These are phyloP conservation scores for Sympetrum striolatum DNA, from an alignment of 2,888 invertebrate genomes.

Conservation along the genomic window DNA sequence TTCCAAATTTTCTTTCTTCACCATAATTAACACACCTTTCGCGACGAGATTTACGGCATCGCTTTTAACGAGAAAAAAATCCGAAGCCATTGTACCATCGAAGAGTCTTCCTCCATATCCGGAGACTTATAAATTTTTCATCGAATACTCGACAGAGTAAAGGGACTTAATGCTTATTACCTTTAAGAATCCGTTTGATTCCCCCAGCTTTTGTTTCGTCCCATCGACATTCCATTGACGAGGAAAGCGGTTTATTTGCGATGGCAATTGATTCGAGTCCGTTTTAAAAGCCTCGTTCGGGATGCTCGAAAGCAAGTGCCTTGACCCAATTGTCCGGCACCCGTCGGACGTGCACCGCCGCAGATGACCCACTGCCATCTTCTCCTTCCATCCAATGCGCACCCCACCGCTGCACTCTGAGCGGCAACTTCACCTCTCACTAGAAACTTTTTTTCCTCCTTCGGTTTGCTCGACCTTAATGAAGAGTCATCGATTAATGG, in stretches of 20 bases:
- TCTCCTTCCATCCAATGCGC: neutral
- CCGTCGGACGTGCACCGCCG: neutral
- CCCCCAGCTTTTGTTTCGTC: neutral
- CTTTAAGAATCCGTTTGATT: neutral
- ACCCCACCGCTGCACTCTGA: neutral
- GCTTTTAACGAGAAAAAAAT: too few relatives aligned
- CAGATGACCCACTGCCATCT: neutral
- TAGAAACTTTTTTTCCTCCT: neutral
- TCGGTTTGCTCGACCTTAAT: neutral
- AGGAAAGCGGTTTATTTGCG: neutral
- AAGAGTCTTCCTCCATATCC: too few relatives aligned
- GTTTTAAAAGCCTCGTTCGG: neutral
- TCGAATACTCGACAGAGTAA: too few relatives aligned
- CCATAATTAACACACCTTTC: too few relatives aligned
- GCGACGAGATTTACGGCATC: too few relatives aligned
- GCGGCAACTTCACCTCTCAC: neutral
- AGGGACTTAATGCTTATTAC: neutral
- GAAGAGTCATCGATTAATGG: constrained; percentile 1
- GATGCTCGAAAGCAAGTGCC: neutral
- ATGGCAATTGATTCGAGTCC: neutral
- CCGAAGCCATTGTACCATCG: too few relatives aligned
- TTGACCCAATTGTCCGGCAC: neutral
- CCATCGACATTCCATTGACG: neutral
- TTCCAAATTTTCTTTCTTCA: too few relatives aligned
- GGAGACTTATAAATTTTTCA: too few relatives aligned